These are phyloP conservation scores for Leucosticte australis DNA, from an alignment of 2,113 vertebrate genomes.

Conservation along the genomic window DNA sequence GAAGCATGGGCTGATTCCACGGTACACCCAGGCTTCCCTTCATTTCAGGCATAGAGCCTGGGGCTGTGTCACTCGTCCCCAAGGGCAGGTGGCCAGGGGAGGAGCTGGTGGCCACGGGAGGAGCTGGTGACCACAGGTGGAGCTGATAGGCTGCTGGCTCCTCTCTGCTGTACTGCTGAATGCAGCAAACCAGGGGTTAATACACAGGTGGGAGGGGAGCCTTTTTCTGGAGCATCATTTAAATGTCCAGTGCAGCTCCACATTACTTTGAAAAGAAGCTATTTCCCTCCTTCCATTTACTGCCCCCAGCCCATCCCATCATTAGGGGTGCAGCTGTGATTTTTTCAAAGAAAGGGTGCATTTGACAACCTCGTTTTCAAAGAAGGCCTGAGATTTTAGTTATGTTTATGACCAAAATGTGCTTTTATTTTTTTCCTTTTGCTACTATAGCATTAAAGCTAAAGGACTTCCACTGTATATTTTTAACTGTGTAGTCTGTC, in stretches of 20 bases:
- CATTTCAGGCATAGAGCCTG: background rate
- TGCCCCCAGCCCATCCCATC: background rate
- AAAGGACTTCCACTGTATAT: background rate
- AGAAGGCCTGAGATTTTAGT: background rate
- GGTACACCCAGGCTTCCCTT: no score
- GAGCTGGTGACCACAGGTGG: background rate
- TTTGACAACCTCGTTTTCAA: background rate
- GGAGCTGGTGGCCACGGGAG: background rate
- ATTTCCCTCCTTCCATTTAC: background rate
- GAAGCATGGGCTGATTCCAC: fast-evolving
- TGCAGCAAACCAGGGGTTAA: background rate
- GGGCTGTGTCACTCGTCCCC: background rate
- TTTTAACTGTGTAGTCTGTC: background rate
- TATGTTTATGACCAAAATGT: background rate
- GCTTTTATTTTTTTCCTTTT: background rate
- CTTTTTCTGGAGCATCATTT: background rate
- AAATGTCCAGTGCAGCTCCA: background rate
- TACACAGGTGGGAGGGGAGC: background rate
- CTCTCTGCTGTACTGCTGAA: background rate
- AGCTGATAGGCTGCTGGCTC: background rate
- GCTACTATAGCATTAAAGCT: background rate
- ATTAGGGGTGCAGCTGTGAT: background rate
- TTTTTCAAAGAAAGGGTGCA: background rate
- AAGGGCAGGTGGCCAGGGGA: background rate
- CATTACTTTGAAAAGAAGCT: background rate